Conservation (phyloP, 2,797 vertebrate genomes). For the Xenops minutus region DNA sequence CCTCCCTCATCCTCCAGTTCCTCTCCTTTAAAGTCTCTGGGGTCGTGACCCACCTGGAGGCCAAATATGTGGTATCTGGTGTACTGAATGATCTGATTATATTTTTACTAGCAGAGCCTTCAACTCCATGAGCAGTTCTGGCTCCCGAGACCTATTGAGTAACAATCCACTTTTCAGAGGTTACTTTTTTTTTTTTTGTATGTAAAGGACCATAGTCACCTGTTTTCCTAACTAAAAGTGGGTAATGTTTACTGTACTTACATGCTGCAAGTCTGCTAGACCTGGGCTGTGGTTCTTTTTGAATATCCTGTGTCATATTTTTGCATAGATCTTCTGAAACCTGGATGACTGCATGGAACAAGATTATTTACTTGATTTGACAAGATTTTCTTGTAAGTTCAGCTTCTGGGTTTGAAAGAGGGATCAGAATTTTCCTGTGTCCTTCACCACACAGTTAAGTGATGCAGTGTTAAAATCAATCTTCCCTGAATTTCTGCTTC, state of each 20-base stretch:
- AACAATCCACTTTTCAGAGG: neutral
- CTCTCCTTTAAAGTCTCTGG: conserved; percentile 63
- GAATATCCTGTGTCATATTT: neutral
- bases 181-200: neutral
- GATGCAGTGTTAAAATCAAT: neutral
- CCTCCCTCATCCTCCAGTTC: conserved; percentile 55
- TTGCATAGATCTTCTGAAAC: neutral
- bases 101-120: conserved; percentile 39
- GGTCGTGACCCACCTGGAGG: conserved; percentile 67
- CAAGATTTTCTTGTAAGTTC: neutral
- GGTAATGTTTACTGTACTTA: neutral
- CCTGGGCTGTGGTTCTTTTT: neutral
- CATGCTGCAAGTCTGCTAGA: neutral
- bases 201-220: neutral
- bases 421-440: neutral
- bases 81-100: conserved; percentile 57
- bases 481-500: neutral
- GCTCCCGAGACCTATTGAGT: neutral
- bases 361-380: neutral
- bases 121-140: neutral
- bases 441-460: neutral
- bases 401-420: neutral
- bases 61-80: conserved; percentile 55
- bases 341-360: neutral
- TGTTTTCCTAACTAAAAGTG: neutral